A percentile compares a stretch with the other conserved stretches of the same genome.
Conservation (phyloP, 2,797 vertebrate genomes). For the Phrynocephalus forsythii region DNA sequence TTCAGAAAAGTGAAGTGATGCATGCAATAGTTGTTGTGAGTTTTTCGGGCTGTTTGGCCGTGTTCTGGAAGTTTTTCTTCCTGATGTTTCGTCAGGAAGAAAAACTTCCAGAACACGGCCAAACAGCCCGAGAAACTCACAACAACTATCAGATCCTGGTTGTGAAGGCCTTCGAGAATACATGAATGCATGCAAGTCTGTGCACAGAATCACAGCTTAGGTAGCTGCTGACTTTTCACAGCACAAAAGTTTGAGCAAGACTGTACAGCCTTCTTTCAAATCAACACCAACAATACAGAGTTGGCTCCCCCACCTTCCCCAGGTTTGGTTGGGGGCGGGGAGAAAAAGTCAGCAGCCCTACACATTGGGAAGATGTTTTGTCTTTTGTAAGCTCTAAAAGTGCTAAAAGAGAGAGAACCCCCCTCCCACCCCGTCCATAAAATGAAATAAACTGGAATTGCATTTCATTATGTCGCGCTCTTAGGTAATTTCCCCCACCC, state of each 20-base stretch:
- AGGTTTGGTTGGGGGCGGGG: conserved; percentile 2
- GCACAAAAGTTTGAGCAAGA: conserved; percentile 21
- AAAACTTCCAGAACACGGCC: no score
- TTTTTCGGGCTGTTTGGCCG: no score
- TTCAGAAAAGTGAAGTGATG: no score
- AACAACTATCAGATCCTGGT: no score
- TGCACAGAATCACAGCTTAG: background rate
- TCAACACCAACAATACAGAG: conserved; percentile 15
- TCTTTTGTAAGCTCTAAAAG: conserved; percentile 73
- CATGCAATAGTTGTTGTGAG: no score
- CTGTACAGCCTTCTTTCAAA: conserved; percentile 32
- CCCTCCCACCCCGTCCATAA: background rate
- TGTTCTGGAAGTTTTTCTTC: no score
- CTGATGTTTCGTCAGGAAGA: no score
- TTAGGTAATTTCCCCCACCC: conserved; percentile 77
- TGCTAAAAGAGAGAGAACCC: conserved; percentile 73
- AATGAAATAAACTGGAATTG: conserved; percentile 69
- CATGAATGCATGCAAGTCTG: no score
- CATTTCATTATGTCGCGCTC: conserved; percentile 78
- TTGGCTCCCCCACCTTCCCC: conserved; percentile 37
- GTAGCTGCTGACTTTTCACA: conserved; percentile 40
- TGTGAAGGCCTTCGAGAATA: no score
- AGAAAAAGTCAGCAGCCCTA: conserved; percentile 56
- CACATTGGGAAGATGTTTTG: conserved; percentile 57
- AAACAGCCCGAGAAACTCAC: no score